Evolutionary conservation across 1,140 invertebrate species (phyloP), one percentile per base, ranked within the genome.

Genomic region (Lysiphlebus fabarum): DNA sequence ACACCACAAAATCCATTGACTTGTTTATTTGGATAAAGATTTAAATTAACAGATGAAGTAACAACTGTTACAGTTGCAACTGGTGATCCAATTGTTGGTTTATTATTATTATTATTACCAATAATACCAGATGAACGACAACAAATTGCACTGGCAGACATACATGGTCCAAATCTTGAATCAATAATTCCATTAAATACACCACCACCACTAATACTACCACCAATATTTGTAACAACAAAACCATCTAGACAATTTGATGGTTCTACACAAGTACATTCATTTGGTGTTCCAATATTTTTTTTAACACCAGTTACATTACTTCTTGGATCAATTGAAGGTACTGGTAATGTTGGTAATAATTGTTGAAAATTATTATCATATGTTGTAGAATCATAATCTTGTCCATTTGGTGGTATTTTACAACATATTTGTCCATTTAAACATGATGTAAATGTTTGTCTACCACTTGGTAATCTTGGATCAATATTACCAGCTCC

Each of bases 111-210:
- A 38, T 36, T 37, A 12, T 44, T 45, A 41, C 47, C 56, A 7
- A 38, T 53, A 6, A 61, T 62, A 10, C 54, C 61, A 7, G 2
- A 53, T 2, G 62, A 11, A 5, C 54, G 65, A 48, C 77, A 79
- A 45, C 77, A 79, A 43, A 76, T 68, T 33, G 77, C 62, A 10
- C 71, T 67, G 0, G 65, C 26, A 10, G 58, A 57, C 0, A 61
- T 26, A 42, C 77, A 79, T 4, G 58, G 58, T 0, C 68, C 67
- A 33, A 78, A 76, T 55, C 76, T 67, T 7, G 75, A 67, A 51
- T 26, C 17, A 8, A 42, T 10, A 42, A n/a, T 42, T 2, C 41
- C n/a, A 42, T 1, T 42, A 2, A 42, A n/a, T 42, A 42, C 40
- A 41, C 40, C 11, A 11, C 6, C 40, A 12, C 77, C 77, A 10